A percentile compares a stretch with the other conserved stretches of the same genome.
phyloP scores from a whole-genome alignment of 64 coral and sea anemone genomes.

The Pocillopora verrucosa region DNA sequence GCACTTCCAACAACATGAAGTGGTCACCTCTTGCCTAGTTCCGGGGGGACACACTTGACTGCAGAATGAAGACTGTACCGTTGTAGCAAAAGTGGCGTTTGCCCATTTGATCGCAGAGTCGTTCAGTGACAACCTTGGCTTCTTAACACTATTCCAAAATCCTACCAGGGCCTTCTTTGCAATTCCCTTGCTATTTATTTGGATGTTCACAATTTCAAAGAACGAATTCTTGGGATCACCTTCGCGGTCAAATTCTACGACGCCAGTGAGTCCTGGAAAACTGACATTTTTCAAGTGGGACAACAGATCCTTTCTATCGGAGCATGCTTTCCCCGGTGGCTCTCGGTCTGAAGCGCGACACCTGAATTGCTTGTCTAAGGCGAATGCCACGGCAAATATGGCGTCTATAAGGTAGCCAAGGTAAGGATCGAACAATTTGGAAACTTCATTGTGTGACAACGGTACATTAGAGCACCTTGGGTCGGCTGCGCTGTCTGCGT shows the following conservation, averaged over 20 bases:
- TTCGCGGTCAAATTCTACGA: slow-evolving; percentile 20
- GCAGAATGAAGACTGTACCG: slow-evolving; percentile 17
- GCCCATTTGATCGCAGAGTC: slow-evolving; percentile 26
- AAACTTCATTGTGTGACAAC: neutral
- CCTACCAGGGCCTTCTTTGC: neutral
- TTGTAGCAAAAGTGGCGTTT: neutral
- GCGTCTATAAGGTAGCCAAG: slow-evolving; percentile 32
- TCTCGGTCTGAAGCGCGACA: neutral
- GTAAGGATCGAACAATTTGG: slow-evolving; percentile 4
- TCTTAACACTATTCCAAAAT: neutral
- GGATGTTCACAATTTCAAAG: slow-evolving; percentile 41
- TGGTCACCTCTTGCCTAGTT: neutral
- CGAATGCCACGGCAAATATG: neutral
- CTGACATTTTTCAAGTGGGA: slow-evolving; percentile 2
- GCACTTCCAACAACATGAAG: slow-evolving; percentile 46
- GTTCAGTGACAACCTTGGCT: neutral
- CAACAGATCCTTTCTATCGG: neutral
- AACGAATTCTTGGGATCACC: slow-evolving; percentile 15
- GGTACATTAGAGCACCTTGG: neutral
- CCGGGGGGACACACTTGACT: slow-evolving; percentile 5
- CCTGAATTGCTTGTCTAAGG: neutral
- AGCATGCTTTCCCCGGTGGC: neutral
- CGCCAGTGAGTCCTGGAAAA: slow-evolving; percentile 25
- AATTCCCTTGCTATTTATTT: neutral
- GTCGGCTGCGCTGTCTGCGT: neutral